Evolutionary conservation across 2,888 invertebrate genomes (phyloP), one percentile per base, ranked within the genome.

Genomic region (Brassicogethes aeneus): DNA sequence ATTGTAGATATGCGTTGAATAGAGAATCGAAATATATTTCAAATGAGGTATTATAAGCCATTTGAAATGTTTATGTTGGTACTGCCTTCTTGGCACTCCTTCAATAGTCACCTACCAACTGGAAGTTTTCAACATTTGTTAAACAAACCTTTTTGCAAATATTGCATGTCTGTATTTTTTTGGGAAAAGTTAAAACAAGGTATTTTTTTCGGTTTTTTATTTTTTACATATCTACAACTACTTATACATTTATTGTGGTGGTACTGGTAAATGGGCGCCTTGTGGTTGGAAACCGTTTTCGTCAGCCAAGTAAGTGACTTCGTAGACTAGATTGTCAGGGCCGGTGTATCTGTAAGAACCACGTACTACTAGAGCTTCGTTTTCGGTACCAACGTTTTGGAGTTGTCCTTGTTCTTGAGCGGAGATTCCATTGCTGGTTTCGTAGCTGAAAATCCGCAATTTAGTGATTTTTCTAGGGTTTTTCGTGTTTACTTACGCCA

Each of bases 301-400:
- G 49, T 78, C 77, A 44, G 77, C 77, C 15, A 74, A 68, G 61
- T 73, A 78, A 34, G 70, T 76, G 42, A 82, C 76, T 79, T 8
- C 3, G 32, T 32, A 80, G 36, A 75, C 70, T 46, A 73, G 73
- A 1, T 80, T 80, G 52, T 81, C 78, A n/a, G 75, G 72, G 3
- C 73, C 78, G 8, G 71, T 63, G 70, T 76, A 81, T 1, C 76
- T 73, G 59, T 76, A 75, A n/a, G 74, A 71, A 34, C 81, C 81
- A 32, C 32, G 32, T 8, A 32, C 32, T 10, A 13, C 32, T 3
- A 32, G 71, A 13, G 77, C 73, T 56, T 78, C 76, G 42, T 79
- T 74, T 30, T 80, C 79, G 2, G 74, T 74, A 7, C 80, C 77
- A 2, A 73, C 72, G 62, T 81, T 80, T 45, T 70, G 66, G 34